Conservation (phyloP, 2,797 vertebrate genomes). For the Tiaroga cobitis region DNA sequence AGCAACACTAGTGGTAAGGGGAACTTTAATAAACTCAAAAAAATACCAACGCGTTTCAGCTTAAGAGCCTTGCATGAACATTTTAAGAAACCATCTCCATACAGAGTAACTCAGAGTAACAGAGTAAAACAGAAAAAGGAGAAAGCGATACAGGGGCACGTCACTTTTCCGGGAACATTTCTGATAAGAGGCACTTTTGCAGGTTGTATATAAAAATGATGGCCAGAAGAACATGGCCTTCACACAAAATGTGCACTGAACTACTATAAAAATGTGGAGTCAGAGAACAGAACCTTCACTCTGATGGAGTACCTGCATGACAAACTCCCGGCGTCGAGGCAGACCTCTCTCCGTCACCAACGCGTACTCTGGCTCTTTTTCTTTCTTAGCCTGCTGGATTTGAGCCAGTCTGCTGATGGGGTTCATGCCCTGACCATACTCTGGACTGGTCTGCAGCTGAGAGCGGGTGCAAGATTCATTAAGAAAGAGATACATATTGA, state of each 20-base stretch:
- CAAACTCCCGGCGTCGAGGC: constrained; percentile 93
- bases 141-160: not conserved
- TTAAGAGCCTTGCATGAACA: too few species aligned
- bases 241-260: not conserved
- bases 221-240: not conserved
- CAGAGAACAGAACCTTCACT: not conserved
- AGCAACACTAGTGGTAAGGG: too few species aligned
- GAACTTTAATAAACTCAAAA: too few species aligned
- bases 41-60: too few species aligned
- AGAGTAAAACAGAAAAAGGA: not conserved
- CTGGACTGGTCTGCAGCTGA: constrained; percentile 92
- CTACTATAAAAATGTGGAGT: not conserved
- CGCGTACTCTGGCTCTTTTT: constrained; percentile 94
- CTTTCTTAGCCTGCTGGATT: constrained; percentile 99
- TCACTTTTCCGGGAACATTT: not conserved
- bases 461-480: constrained; percentile 37
- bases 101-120: too few species aligned
- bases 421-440: constrained; percentile 97
- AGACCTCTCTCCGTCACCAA: constrained; percentile 93
- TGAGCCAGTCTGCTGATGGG: constrained; percentile 98
- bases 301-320: constrained; percentile 86
- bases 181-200: not conserved
- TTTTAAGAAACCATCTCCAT: too few species aligned
- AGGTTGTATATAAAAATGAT: not conserved
- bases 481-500: not conserved